Conservation (phyloP, 2,113 vertebrate species). For the Menidia beryllina region DNA sequence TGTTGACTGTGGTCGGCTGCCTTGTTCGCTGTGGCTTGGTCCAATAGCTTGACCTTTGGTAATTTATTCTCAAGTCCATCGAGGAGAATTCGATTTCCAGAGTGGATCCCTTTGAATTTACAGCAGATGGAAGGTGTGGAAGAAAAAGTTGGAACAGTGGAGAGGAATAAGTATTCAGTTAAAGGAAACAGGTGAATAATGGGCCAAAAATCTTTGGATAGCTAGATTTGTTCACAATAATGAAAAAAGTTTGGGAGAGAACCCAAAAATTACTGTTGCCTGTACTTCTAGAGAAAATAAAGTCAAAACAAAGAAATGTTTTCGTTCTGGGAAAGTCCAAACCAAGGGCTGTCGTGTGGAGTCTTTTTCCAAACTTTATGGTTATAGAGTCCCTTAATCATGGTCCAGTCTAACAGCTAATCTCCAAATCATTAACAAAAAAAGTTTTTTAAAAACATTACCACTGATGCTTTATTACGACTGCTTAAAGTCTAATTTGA, state of each 20-base stretch:
- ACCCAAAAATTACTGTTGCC: too few relatives aligned
- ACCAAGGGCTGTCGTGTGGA: too few relatives aligned
- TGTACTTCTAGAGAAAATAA: too few relatives aligned
- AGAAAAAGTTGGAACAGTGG: constrained; percentile 1
- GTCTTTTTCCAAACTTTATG: too few relatives aligned
- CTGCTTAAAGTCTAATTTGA: too few relatives aligned
- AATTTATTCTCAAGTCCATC: constrained; percentile 60
- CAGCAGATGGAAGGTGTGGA: constrained; percentile 32
- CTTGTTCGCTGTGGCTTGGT: constrained; percentile 63
- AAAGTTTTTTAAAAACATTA: too few relatives aligned
- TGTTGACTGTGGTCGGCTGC: constrained; percentile 56
- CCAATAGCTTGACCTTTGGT: constrained; percentile 52
- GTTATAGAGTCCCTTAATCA: too few relatives aligned
- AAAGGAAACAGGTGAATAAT: not conserved
- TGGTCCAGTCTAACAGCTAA: too few relatives aligned
- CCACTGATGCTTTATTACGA: too few relatives aligned
- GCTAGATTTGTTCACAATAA: constrained; percentile 1
- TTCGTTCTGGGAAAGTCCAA: too few relatives aligned
- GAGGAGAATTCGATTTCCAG: constrained; percentile 65
- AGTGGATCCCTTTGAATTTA: constrained; percentile 53
- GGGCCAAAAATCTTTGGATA: not conserved
- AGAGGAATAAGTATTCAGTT: not conserved
- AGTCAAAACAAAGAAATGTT: too few relatives aligned
- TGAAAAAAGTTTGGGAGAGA: not conserved
- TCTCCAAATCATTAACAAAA: too few relatives aligned